Evolutionary conservation across 2,797 vertebrate species (phyloP), one percentile per base, ranked within the genome.

Genomic region (Spatula clypeata): DNA sequence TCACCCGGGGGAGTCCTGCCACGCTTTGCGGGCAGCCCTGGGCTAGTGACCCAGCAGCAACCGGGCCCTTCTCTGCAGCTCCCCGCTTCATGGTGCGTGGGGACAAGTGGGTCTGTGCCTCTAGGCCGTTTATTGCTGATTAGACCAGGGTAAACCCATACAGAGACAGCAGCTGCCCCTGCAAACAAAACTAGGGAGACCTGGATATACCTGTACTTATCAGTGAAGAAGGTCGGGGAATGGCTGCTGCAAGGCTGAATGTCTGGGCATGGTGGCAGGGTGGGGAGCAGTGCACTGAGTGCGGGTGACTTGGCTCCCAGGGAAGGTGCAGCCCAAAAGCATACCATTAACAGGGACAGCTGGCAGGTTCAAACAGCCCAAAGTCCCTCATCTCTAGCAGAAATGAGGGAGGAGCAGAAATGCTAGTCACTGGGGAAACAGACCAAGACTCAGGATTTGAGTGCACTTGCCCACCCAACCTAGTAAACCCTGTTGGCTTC

Each of bases 1-100:
- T 87, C 83, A 58, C 93, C 94, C 64, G 1, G 57, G 94, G 93
- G 79, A 97, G n/a, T 86, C 76, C 53, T 86, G 85, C 67, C 3
- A 0, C 0, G 20, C 76, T 93, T 29, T 0, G 0, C 0, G 60
- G 92, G 73, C 93, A 94, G 93, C 90, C 15, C 5, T 60, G 88
- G 92, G 86, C 91, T 73, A 6, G 65, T 70, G 94, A 84, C 93
- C 87, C 75, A 12, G 60, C 38, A 10, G 74, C 65, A 65, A 21
- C 0, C 1, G 6, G 29, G 34, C 24, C 6, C 40, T 66, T 40
- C 27, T 73, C 40, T 0, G 0, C 64, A 55, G 32, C 42, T 61
- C 64, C 40, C 81, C 71, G n/a, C 72, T 76, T 8, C 1, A 4
- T 20, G 51, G 62, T 14, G 26, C 8, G 0, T 1, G 27, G 51